These are phyloP conservation scores for Hirudo medicinalis DNA, from an alignment of 1,140 invertebrate species.

Conservation along the genomic window DNA sequence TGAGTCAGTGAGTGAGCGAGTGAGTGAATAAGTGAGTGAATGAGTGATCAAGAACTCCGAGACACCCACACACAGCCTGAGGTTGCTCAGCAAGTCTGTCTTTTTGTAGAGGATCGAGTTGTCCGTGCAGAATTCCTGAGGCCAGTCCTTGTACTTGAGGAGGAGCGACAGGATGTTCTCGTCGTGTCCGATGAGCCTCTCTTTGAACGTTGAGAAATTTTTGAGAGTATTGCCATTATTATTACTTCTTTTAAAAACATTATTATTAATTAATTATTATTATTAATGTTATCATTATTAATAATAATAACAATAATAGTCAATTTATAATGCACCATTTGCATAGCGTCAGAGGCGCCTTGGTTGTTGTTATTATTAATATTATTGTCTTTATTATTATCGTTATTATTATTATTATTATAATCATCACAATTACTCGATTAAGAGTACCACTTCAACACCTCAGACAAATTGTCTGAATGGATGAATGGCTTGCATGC, in stretches of 20 bases:
- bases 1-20: not conserved
- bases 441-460: too few species aligned
- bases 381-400: too few species aligned
- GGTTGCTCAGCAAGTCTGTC: constrained; percentile 45
- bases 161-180: constrained; percentile 58
- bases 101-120: constrained; percentile 27
- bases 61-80: constrained; percentile 42
- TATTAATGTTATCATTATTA: not conserved
- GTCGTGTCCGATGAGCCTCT: constrained; percentile 60
- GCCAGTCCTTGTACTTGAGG: constrained; percentile 69
- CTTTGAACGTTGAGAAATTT: constrained; percentile 26
- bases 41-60: not conserved
- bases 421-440: not conserved
- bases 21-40: not conserved
- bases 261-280: not conserved
- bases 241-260: too few species aligned
- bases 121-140: constrained; percentile 41
- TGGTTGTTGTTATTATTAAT: too few species aligned
- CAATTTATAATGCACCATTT: too few species aligned
- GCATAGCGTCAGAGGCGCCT: not conserved
- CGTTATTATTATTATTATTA: too few species aligned
- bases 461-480: too few species aligned
- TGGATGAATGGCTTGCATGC: too few species aligned
- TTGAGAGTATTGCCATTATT: too few species aligned
- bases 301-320: too few species aligned